Evolutionary conservation across 2,113 vertebrate species (phyloP), one percentile per base, ranked within the genome.

Genomic region (Heptranchias perlo): DNA sequence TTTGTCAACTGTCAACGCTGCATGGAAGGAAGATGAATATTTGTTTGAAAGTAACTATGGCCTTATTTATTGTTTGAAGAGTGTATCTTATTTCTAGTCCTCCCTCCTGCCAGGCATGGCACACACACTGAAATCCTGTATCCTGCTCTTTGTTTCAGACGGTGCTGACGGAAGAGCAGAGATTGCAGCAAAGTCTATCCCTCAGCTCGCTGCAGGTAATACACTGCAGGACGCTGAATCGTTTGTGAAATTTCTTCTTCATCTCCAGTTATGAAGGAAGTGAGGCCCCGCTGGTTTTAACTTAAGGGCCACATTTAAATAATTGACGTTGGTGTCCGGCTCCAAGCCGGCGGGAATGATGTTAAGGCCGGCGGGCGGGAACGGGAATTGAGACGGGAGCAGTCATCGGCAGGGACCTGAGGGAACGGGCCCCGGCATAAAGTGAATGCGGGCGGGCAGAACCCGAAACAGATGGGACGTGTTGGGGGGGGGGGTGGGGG

Each of bases 21-120:
- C 18, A 95, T 98, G 98, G 98, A 98, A 98, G 97, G 98, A 98
- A 96, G 98, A 98, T 0, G 97, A 97, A 96, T 98, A 98, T 96
- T 96, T 7, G 98, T 96, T 96, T 7, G 97, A 98, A 52, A 97
- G 96, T 97, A 97, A 96, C 97, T 98, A 98, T 97, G 98, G 98
- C 97, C 39, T 47, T 2, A 3, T 44, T 94, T 96, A 13, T 92
- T 95, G 4, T 89, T 54, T 91, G 87, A 35, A 39, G 35, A 61
- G 58, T 52, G 7, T 28, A 61, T 92, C 54, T n/a, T 91, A n/a
- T 54, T 52, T 52, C 86, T 52, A 11, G 82, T 47, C 49, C 21
- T 89, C 13, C 3, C 35, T 61, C 31, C 31, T 61, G 54, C 10
- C 31, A 21, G 52, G 31, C 87, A 61, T 58, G 54, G 89, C 35